phyloP scores from a whole-genome alignment of 2,888 invertebrate species.

The Eupithecia dodoneata region DNA sequence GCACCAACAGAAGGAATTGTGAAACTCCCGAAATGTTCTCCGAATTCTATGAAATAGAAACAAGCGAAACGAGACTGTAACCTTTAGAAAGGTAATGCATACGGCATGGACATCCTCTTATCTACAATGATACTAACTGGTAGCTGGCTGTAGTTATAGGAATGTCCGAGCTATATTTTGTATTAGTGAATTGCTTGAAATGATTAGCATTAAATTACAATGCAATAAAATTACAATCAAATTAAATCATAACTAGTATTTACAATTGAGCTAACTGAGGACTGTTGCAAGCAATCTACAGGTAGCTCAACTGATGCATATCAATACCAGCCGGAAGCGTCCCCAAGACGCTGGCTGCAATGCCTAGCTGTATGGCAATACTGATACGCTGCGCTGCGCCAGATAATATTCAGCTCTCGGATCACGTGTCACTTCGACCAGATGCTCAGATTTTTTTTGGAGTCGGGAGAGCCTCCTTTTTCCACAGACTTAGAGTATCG shows the following conservation, averaged over 20 bases:
- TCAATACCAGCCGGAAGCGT: too few species aligned
- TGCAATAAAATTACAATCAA: too few species aligned
- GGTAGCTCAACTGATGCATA: too few species aligned
- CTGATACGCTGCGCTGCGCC: too few species aligned
- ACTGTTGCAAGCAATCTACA: too few species aligned
- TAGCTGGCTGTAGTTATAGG: background rate
- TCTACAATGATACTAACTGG: background rate
- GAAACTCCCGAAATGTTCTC: slow-evolving; percentile 22
- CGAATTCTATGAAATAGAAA: slow-evolving; percentile 2
- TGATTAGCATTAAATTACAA: background rate
- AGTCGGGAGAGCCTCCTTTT: too few species aligned
- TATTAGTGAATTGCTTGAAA: background rate
- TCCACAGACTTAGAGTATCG: too few species aligned
- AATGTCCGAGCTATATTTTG: background rate
- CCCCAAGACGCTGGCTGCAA: too few species aligned
- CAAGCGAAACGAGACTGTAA: background rate
- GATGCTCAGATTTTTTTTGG: too few species aligned
- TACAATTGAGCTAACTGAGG: too few species aligned
- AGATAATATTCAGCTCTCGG: background rate
- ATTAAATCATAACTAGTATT: too few species aligned
- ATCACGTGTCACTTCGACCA: background rate
- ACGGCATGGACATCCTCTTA: background rate
- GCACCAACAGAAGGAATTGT: slow-evolving; percentile 25
- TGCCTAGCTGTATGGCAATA: background rate
- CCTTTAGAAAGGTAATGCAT: background rate